Conservation (phyloP, 2,888 invertebrate species). For the Bombylius major region DNA sequence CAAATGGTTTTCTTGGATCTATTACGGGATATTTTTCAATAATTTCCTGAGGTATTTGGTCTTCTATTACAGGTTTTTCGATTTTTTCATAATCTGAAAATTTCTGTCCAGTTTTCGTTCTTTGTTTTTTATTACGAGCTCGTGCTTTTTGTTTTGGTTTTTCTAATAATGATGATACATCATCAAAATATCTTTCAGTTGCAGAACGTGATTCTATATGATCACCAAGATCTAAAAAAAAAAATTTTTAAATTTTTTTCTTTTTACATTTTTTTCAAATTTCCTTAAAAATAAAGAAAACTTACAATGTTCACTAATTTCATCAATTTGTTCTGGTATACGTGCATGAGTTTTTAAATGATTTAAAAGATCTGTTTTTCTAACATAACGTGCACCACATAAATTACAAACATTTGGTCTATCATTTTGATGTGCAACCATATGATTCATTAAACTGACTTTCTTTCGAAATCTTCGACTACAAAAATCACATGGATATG, state of each 20-base stretch:
- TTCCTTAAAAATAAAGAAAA: not conserved
- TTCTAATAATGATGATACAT: not conserved
- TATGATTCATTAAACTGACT: constrained; percentile 72
- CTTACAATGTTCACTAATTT: constrained; percentile 25
- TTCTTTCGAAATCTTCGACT: constrained; percentile 73
- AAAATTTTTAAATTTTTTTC: not conserved
- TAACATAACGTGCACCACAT: constrained; percentile 66
- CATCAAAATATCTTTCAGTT: not conserved
- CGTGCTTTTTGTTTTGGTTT: constrained; percentile 7
- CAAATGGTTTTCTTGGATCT: constrained; percentile 66
- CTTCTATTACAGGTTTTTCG: not conserved
- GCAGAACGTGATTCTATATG: constrained; percentile 3
- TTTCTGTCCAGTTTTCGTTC: constrained; percentile 9
- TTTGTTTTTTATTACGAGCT: constrained; percentile 14
- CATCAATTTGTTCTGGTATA: constrained; percentile 46
- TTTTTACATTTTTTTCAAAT: not conserved
- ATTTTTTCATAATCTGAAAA: constrained; percentile 1
- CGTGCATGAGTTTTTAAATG: constrained; percentile 72
- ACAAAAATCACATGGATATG: constrained; percentile 79
- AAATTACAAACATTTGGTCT: constrained; percentile 70
- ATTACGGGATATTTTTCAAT: constrained; percentile 41
- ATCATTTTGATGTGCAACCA: constrained; percentile 77
- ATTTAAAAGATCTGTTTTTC: constrained; percentile 69
- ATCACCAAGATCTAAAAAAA: constrained; percentile 10
- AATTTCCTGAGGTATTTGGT: constrained; percentile 1